These are phyloP conservation scores for Megalurothrips usitatus DNA, from an alignment of 2,888 invertebrate genomes.

Conservation along the genomic window DNA sequence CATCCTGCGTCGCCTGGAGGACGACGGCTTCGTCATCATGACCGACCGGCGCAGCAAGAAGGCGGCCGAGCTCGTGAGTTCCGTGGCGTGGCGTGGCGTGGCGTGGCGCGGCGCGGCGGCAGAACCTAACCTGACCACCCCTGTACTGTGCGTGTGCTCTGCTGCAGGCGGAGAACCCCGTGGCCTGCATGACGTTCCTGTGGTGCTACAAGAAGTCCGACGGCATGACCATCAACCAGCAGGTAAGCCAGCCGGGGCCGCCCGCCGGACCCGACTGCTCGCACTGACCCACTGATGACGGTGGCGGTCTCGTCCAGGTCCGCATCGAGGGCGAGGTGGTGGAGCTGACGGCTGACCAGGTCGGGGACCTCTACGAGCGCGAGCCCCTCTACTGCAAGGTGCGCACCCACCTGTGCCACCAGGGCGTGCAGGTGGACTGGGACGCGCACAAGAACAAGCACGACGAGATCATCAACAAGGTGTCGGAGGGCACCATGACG, in stretches of 20 bases:
- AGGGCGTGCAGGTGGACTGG: slow-evolving; percentile 49
- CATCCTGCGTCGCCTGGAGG: slow-evolving; percentile 46
- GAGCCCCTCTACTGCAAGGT: slow-evolving; percentile 50
- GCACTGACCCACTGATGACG: background rate
- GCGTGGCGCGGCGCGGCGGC: no score
- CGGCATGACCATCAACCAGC: slow-evolving; percentile 39
- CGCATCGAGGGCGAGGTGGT: slow-evolving; percentile 48
- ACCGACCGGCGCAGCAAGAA: slow-evolving; percentile 50
- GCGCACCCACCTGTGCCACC: slow-evolving; percentile 48
- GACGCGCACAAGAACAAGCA: slow-evolving; percentile 47
- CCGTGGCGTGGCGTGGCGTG: no score
- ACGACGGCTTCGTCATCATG: slow-evolving; percentile 50
- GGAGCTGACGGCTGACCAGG: slow-evolving; percentile 43
- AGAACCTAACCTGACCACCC: no score
- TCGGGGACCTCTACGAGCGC: slow-evolving; percentile 46
- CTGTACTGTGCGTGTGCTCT: slow-evolving; percentile 23
- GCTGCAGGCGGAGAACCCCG: slow-evolving; percentile 47
- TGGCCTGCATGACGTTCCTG: slow-evolving; percentile 48
- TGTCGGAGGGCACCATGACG: slow-evolving; percentile 41
- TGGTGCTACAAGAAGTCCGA: slow-evolving; percentile 44
- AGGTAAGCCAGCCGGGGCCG: slow-evolving; percentile 38
- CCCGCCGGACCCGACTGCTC: background rate
- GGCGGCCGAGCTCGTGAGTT: slow-evolving; percentile 47
- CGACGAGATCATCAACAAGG: slow-evolving; percentile 46
- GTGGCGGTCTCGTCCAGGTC: slow-evolving; percentile 43